phyloP scores from a whole-genome alignment of 2,113 vertebrate species.

The Chlorodrepanis virens region DNA sequence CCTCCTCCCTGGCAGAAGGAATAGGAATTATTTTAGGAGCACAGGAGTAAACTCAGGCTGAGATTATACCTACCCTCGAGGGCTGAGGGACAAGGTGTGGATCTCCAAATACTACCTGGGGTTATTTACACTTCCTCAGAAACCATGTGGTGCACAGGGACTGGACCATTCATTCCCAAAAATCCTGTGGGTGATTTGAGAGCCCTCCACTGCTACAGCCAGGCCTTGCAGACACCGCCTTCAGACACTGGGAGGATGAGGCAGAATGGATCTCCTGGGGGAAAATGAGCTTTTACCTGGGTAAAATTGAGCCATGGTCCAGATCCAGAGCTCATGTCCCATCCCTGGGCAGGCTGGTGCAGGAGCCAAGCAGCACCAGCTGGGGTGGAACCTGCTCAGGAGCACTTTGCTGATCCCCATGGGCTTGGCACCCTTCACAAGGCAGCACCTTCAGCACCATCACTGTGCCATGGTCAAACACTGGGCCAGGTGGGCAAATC shows the following conservation, averaged over 20 bases:
- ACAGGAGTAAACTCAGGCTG: background rate
- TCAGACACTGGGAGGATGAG: background rate
- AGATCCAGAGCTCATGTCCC: background rate
- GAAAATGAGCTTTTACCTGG: background rate
- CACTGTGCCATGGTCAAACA: background rate
- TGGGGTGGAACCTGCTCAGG: background rate
- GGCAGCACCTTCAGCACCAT: background rate
- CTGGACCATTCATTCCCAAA: rapidly evolving
- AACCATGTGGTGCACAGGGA: rapidly evolving
- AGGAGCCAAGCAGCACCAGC: background rate
- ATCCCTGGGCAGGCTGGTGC: background rate
- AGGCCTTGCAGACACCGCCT: background rate
- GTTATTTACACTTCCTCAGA: background rate
- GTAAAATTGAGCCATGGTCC: rapidly evolving
- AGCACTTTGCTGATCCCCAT: background rate
- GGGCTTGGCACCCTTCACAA: background rate
- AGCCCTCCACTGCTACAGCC: background rate
- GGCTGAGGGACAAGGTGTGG: background rate
- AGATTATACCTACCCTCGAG: background rate
- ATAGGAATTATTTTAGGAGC: background rate
- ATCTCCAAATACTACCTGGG: background rate
- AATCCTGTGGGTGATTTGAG: background rate
- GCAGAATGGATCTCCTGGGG: background rate
- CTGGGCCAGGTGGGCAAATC: conserved; percentile 32
- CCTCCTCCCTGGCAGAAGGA: background rate